Evolutionary conservation across 2,797 vertebrate genomes (phyloP).

Genomic region (Spinibarbus caldwelli): DNA sequence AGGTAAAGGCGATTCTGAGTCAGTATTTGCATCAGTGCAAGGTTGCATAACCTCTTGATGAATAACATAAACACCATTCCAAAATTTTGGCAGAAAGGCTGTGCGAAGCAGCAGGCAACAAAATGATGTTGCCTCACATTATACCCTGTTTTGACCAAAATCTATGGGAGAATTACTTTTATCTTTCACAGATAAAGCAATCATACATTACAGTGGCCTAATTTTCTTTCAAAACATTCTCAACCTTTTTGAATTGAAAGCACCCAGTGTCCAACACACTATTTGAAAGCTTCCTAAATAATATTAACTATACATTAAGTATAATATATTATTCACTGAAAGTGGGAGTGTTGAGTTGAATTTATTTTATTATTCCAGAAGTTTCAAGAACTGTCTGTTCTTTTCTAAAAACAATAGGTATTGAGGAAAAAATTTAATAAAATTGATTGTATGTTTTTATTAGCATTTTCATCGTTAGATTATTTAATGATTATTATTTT

Average conservation of each 20-base stretch:
- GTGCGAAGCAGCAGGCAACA: background rate
- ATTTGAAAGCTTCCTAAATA: background rate
- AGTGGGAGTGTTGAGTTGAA: too few species aligned
- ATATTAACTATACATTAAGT: background rate
- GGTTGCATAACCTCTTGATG: background rate
- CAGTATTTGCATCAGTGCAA: conserved; percentile 1
- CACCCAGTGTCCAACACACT: background rate
- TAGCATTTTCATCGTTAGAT: too few species aligned
- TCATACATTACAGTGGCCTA: background rate
- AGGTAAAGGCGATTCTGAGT: conserved; percentile 32
- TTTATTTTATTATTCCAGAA: too few species aligned
- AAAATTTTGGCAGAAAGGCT: background rate
- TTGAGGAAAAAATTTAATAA: background rate
- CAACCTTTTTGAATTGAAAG: background rate
- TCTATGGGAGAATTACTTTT: background rate
- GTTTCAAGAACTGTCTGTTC: too few species aligned
- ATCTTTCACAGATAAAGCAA: background rate
- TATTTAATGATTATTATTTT: too few species aligned
- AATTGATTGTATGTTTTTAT: too few species aligned
- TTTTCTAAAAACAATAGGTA: background rate
- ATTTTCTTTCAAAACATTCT: background rate
- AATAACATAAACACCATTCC: background rate
- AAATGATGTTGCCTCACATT: background rate
- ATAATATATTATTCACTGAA: background rate
- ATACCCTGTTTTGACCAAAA: background rate